phyloP scores from a whole-genome alignment of 1,140 invertebrate genomes.

The Drosophila quadrilineata region DNA sequence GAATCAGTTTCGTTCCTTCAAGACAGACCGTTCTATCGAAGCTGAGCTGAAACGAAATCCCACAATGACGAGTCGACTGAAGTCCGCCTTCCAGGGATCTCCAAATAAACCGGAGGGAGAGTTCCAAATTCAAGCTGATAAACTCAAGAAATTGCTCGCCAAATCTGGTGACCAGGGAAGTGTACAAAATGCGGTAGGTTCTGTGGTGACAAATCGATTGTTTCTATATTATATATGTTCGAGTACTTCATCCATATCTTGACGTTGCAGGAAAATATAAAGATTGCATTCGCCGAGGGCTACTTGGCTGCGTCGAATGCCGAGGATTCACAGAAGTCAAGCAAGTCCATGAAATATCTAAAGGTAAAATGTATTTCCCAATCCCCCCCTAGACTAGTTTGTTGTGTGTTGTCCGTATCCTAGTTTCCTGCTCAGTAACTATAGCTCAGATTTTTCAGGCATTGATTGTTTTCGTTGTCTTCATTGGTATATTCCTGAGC shows the following conservation, averaged over 20 bases:
- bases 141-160: slow-evolving; percentile 54
- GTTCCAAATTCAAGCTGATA: slow-evolving; percentile 56
- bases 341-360: slow-evolving; percentile 86
- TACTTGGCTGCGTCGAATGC: slow-evolving; percentile 86
- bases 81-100: slow-evolving; percentile 83
- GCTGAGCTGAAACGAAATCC: slow-evolving; percentile 88
- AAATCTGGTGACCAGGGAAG: slow-evolving; percentile 49
- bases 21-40: slow-evolving; percentile 87
- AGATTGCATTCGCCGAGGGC: slow-evolving; percentile 95
- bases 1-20: slow-evolving; percentile 83
- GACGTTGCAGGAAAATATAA: slow-evolving; percentile 85
- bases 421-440: slow-evolving; percentile 46
- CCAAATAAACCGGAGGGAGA: slow-evolving; percentile 54
- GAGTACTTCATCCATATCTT: neutral
- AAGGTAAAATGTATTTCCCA: slow-evolving; percentile 81
- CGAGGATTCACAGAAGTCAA: slow-evolving; percentile 82
- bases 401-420: neutral
- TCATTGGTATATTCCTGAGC: slow-evolving; percentile 88
- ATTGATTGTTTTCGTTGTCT: slow-evolving; percentile 88
- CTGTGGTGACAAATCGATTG: no score
- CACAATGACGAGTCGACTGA: slow-evolving; percentile 83
- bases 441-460: slow-evolving; percentile 83
- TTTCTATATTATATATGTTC: no score
- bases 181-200: slow-evolving; percentile 44
- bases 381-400: neutral